Percentiles rank a stretch among this genome's conserved stretches.
These are phyloP conservation scores for Ctenomys sociabilis DNA, from an alignment of 2,113 vertebrate species.

Conservation along the genomic window DNA sequence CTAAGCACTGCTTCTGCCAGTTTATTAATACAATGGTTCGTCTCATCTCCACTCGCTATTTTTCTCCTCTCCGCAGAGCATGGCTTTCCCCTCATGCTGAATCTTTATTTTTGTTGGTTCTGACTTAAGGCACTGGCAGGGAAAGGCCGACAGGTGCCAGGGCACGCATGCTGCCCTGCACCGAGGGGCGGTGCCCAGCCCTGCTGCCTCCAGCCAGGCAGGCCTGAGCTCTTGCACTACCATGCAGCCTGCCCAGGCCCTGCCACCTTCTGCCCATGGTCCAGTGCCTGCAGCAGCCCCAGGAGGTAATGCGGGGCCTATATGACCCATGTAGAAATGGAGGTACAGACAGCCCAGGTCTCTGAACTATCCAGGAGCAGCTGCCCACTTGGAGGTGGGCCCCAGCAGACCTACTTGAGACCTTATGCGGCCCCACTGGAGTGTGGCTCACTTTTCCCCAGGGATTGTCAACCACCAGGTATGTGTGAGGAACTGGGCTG, in stretches of 20 bases:
- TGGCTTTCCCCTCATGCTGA: neutral
- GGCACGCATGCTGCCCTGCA: rapidly evolving
- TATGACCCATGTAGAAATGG: neutral
- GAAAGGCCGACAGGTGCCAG: rapidly evolving
- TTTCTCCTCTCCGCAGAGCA: neutral
- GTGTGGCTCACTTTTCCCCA: neutral
- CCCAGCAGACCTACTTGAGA: rapidly evolving
- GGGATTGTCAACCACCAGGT: neutral
- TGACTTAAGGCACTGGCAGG: no score
- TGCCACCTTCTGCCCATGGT: rapidly evolving
- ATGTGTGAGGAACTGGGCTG: neutral
- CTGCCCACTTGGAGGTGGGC: rapidly evolving
- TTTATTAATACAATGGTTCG: no score
- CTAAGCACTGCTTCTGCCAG: neutral
- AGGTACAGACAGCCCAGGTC: neutral
- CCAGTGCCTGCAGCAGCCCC: no score
- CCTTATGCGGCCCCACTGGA: rapidly evolving
- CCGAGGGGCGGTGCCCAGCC: rapidly evolving
- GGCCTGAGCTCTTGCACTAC: rapidly evolving
- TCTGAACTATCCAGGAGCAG: neutral
- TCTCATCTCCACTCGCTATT: neutral
- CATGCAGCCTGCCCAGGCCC: rapidly evolving
- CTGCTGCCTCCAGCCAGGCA: neutral
- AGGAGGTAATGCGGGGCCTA: rapidly evolving
- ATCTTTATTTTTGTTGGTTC: neutral